These are phyloP conservation scores for Tanypteryx hageni DNA, from an alignment of 2,888 invertebrate species.

Conservation along the genomic window DNA sequence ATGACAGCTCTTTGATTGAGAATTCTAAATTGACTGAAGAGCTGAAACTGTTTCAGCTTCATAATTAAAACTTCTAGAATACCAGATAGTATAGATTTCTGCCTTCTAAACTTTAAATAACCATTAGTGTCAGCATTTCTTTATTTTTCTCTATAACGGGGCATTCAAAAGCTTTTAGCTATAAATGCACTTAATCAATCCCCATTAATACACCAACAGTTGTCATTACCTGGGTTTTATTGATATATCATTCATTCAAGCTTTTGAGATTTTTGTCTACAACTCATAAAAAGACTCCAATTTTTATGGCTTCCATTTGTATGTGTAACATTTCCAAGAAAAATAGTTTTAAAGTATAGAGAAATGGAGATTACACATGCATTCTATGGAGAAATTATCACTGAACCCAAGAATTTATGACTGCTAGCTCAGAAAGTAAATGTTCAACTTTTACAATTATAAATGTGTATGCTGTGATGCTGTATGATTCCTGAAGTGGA, in stretches of 20 bases:
- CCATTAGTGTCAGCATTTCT: background rate
- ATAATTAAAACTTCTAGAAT: conserved; percentile 13
- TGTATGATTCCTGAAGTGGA: background rate
- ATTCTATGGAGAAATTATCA: background rate
- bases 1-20: background rate
- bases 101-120: conserved; percentile 3
- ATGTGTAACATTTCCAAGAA: conserved; percentile 25
- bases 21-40: background rate
- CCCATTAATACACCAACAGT: background rate
- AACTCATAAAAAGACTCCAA: conserved; percentile 27
- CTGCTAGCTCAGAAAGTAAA: conserved; percentile 15
- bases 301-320: conserved; percentile 56
- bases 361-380: background rate
- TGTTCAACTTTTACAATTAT: background rate
- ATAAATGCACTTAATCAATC: background rate
- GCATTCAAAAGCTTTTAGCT: conserved; percentile 21
- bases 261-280: background rate
- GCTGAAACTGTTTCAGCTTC: background rate
- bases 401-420: background rate
- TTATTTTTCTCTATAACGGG: background rate
- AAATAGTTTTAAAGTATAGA: conserved; percentile 7
- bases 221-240: background rate
- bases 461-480: background rate
- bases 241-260: background rate
- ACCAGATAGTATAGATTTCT: conserved; percentile 10